These are phyloP conservation scores for Aleiodes alternator DNA, from an alignment of 2,888 invertebrate species.

Conservation along the genomic window DNA sequence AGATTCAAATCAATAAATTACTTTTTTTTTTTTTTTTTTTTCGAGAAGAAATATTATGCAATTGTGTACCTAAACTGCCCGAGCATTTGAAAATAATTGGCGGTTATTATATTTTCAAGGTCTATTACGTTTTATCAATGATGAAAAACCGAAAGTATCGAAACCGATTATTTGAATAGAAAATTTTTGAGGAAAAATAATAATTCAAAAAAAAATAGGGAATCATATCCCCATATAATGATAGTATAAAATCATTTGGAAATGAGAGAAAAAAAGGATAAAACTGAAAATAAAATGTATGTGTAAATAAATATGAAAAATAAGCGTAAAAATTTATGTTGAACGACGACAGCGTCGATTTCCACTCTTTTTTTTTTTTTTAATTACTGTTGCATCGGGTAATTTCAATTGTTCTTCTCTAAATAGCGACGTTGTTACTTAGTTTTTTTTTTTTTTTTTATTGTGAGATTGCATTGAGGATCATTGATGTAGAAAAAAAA, in stretches of 20 bases:
- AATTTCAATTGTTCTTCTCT: constrained; percentile 54
- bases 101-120: constrained; percentile 4
- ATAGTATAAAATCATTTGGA: neutral
- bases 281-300: constrained; percentile 1
- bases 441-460: constrained; percentile 36
- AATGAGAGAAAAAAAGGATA: too few species aligned
- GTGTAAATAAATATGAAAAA: neutral
- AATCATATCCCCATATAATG: constrained; percentile 25
- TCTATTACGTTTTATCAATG: too few species aligned
- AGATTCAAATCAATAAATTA: constrained; percentile 6
- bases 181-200: neutral
- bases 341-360: constrained; percentile 48
- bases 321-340: neutral
- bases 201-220: neutral
- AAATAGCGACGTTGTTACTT: constrained; percentile 55
- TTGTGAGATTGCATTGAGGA: constrained; percentile 60
- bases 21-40: neutral
- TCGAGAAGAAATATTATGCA: constrained; percentile 31
- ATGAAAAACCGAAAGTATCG: too few species aligned
- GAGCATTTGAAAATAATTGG: constrained; percentile 20
- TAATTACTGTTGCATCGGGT: constrained; percentile 17
- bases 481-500: constrained; percentile 64
- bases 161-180: neutral
- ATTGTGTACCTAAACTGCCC: constrained; percentile 36
- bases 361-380: constrained; percentile 52